A percentile compares a stretch with the other conserved stretches of the same genome.
phyloP scores from a whole-genome alignment of 2,113 vertebrate species.

The Salvelinus alpinus region DNA sequence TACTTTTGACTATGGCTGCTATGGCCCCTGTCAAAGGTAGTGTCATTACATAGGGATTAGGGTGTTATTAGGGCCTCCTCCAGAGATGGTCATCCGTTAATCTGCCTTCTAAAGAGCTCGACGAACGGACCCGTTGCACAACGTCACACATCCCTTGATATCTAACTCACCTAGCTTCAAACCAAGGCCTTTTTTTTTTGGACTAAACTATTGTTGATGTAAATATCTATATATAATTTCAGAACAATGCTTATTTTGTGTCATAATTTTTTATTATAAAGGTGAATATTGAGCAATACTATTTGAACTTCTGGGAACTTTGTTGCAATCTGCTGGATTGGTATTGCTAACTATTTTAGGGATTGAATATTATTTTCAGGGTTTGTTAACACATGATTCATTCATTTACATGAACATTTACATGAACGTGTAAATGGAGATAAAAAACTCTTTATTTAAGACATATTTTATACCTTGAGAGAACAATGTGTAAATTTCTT shows the following conservation, averaged over 20 bases:
- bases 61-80: neutral
- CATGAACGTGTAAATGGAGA: constrained; percentile 22
- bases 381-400: constrained; percentile 66
- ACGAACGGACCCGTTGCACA: constrained; percentile 70
- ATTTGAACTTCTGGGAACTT: constrained; percentile 64
- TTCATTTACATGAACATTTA: constrained; percentile 36
- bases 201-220: constrained; percentile 75
- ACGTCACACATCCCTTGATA: constrained; percentile 61
- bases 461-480: constrained; percentile 82
- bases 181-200: constrained; percentile 75
- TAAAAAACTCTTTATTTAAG: constrained; percentile 82
- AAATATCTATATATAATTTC: constrained; percentile 80
- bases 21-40: too few species aligned
- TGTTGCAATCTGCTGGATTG: constrained; percentile 81
- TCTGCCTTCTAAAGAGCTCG: constrained; percentile 60
- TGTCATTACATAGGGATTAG: too few species aligned
- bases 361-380: constrained; percentile 63
- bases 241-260: constrained; percentile 82
- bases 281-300: constrained; percentile 64
- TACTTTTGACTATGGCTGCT: too few species aligned
- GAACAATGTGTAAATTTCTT: constrained; percentile 81
- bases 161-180: constrained; percentile 76
- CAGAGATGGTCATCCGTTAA: constrained; percentile 22
- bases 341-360: constrained; percentile 73
- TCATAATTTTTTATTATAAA: constrained; percentile 48